phyloP scores from a whole-genome alignment of 2,113 vertebrate species.

The Junco hyemalis region DNA sequence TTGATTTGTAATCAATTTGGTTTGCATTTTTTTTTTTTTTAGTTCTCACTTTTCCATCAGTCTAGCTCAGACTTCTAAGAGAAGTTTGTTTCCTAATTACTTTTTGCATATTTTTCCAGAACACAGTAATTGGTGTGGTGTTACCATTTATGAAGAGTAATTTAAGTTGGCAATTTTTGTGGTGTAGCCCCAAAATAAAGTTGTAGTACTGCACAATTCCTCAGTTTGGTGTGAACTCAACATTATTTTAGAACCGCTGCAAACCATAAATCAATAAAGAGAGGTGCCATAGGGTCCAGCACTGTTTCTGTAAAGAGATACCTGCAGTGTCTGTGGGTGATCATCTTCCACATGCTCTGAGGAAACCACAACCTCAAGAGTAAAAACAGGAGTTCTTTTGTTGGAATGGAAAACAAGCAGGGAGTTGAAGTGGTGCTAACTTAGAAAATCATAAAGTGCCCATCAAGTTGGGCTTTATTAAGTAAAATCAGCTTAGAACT shows the following conservation, averaged over 20 bases:
- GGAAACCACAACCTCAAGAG: background rate
- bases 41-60: background rate
- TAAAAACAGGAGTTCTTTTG: background rate
- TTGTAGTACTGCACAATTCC: background rate
- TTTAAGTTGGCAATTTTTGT: background rate
- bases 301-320: background rate
- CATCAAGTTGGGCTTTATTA: background rate
- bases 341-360: background rate
- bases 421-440: background rate
- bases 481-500: background rate
- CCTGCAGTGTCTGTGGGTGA: background rate
- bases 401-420: background rate
- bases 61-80: background rate
- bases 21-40: background rate
- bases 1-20: background rate
- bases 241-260: background rate
- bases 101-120: background rate
- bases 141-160: background rate
- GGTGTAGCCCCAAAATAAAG: background rate
- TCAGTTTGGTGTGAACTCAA: background rate
- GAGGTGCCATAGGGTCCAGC: background rate
- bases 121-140: fast-evolving
- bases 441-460: background rate
- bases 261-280: background rate
- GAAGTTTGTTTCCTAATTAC: background rate